Evolutionary conservation across 2,888 invertebrate genomes (phyloP).

Genomic region (Athalia cordata): DNA sequence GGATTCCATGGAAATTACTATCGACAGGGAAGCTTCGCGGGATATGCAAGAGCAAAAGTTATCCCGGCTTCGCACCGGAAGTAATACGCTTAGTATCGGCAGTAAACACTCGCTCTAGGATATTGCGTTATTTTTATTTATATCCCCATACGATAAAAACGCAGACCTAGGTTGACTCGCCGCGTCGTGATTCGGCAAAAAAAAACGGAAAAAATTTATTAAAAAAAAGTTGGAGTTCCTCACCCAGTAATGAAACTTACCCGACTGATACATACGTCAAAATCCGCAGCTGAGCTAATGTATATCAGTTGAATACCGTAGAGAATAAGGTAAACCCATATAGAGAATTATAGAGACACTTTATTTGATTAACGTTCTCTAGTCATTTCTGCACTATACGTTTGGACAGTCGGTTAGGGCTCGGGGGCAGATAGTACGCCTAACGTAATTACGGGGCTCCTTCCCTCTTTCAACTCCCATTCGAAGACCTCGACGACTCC

Average conservation of each 20-base stretch:
- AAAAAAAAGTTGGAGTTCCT: neutral
- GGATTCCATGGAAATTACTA: constrained; percentile 35
- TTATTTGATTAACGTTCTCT: constrained; percentile 1
- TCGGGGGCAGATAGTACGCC: neutral
- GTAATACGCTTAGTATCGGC: constrained; percentile 29
- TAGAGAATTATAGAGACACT: constrained; percentile 22
- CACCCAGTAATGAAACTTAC: too few relatives aligned
- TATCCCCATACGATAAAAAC: neutral
- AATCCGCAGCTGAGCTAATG: too few relatives aligned
- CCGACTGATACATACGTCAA: too few relatives aligned
- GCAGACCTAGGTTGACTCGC: neutral
- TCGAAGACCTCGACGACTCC: constrained; percentile 45
- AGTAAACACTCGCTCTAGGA: constrained; percentile 9
- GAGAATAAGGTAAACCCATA: neutral
- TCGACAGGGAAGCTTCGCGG: constrained; percentile 1
- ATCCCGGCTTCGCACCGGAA: constrained; percentile 5
- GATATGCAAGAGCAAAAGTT: constrained; percentile 30
- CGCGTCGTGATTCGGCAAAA: neutral
- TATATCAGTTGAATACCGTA: neutral
- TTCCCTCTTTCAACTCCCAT: constrained; percentile 19
- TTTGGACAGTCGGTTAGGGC: neutral
- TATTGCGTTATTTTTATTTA: constrained; percentile 12
- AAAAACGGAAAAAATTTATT: neutral
- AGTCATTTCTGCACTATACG: neutral
- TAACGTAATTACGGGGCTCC: constrained; percentile 26